Conservation (phyloP, 2,113 vertebrate genomes). For the Chiloscyllium plagiosum region DNA sequence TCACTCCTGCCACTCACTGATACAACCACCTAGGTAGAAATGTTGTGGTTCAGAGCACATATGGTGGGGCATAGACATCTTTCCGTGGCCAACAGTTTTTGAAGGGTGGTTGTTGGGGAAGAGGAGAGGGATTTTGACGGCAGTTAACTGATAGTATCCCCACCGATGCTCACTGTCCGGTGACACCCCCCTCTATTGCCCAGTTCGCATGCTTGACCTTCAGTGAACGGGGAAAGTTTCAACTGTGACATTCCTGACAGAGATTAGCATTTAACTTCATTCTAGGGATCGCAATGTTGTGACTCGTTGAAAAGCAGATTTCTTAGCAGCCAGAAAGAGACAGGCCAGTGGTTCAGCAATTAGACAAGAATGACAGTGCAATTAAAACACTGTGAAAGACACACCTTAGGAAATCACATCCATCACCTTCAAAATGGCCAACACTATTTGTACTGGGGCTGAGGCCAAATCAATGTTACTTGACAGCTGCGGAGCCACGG, state of each 20-base stretch:
- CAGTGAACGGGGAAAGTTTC: background rate
- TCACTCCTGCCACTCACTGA: background rate
- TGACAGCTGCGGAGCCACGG: background rate
- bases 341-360: no score
- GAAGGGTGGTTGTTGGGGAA: background rate
- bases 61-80: background rate
- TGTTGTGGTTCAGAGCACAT: background rate
- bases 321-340: no score
- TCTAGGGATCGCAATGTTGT: no score
- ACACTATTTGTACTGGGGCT: background rate
- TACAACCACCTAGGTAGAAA: background rate
- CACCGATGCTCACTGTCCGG: background rate
- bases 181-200: background rate
- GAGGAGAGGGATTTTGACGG: background rate
- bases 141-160: background rate
- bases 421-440: background rate
- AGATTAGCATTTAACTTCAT: background rate
- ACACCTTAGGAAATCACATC: background rate
- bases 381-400: no score
- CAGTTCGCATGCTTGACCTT: background rate
- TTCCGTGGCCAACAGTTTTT: background rate
- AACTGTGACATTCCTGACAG: background rate
- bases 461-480: background rate
- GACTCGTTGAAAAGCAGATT: no score
- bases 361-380: no score